These are phyloP conservation scores for Epinotia demarniana DNA, from an alignment of 2,888 invertebrate genomes.

Conservation along the genomic window DNA sequence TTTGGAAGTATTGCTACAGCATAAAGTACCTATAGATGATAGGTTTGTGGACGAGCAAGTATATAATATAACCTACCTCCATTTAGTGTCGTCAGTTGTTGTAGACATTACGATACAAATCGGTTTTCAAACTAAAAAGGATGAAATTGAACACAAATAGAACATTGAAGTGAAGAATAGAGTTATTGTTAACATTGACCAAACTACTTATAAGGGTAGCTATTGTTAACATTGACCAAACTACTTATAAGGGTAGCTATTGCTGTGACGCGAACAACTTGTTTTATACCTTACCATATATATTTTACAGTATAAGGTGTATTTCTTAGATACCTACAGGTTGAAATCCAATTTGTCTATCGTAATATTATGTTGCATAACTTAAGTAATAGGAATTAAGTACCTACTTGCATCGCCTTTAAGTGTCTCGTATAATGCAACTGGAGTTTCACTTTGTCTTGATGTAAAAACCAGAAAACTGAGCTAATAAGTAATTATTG, in stretches of 20 bases:
- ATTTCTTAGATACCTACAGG: background rate
- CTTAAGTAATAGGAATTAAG: background rate
- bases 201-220: conserved; percentile 38
- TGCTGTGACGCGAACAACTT: conserved; percentile 50
- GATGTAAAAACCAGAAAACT: too few relatives aligned
- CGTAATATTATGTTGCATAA: background rate
- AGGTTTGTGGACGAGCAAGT: background rate
- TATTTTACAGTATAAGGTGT: background rate
- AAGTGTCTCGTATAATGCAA: background rate
- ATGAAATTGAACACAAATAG: background rate
- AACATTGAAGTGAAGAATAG: background rate
- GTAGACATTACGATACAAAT: background rate
- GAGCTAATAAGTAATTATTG: too few relatives aligned
- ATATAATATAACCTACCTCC: background rate
- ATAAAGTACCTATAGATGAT: background rate
- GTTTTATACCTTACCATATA: background rate
- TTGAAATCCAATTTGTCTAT: background rate
- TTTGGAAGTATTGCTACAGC: background rate
- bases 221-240: conserved; percentile 25
- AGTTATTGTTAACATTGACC: conserved; percentile 20
- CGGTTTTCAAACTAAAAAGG: background rate
- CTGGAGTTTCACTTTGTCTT: too few relatives aligned
- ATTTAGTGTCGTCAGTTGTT: background rate
- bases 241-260: conserved; percentile 44
- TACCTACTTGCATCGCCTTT: background rate